phyloP scores from a whole-genome alignment of 2,797 vertebrate genomes.

The Anniella stebbinsi region DNA sequence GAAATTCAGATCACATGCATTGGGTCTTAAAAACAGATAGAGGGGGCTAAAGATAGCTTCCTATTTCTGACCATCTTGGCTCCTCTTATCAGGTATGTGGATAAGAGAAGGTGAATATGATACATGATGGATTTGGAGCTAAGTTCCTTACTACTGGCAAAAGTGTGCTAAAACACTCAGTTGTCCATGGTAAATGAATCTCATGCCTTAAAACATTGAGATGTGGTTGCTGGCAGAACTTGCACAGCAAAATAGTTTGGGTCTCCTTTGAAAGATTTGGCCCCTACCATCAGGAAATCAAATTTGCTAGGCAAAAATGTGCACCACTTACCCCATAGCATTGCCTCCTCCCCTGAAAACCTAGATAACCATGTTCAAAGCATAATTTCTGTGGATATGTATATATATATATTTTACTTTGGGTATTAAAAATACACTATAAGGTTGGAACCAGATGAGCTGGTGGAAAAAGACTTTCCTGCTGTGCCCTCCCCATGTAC shows the following conservation, averaged over 20 bases:
- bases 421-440: background rate
- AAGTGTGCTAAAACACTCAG: background rate
- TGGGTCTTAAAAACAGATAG: conserved; percentile 22
- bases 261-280: background rate
- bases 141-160: background rate
- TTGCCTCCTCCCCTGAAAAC: background rate
- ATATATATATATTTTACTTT: background rate
- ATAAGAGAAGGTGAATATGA: conserved; percentile 10
- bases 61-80: conserved; percentile 21
- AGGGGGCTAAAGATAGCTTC: conserved; percentile 27
- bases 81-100: conserved; percentile 7
- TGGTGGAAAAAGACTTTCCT: no score
- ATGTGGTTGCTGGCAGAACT: background rate
- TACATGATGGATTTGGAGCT: background rate
- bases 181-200: background rate
- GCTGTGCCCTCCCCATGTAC: no score
- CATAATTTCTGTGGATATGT: background rate
- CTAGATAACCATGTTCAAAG: background rate
- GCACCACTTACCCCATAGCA: background rate
- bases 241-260: background rate
- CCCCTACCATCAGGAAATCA: background rate
- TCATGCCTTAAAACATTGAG: background rate
- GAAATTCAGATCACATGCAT: conserved; percentile 7
- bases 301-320: background rate
- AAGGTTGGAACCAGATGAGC: no score